A percentile compares a stretch with the other conserved stretches of the same genome.
Conservation (phyloP, 2,888 invertebrate genomes). For the Acronicta alni region DNA sequence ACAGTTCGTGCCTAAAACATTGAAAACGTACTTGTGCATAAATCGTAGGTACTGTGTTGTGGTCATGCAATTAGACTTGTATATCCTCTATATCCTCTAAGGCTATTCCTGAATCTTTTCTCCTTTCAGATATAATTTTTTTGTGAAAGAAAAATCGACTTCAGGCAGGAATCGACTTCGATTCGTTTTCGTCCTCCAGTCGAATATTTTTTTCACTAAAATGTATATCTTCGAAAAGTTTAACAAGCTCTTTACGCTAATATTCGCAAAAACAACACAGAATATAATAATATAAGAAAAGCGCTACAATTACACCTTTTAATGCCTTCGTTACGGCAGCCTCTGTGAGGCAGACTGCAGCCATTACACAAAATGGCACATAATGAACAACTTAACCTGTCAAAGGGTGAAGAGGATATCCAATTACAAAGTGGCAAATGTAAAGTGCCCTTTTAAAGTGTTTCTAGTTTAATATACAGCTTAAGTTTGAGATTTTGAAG, state of each 20-base stretch:
- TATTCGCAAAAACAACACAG: slow-evolving; percentile 12
- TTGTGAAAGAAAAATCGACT: too few relatives aligned
- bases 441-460: slow-evolving; percentile 63
- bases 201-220: too few relatives aligned
- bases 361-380: slow-evolving; percentile 69
- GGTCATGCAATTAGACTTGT: too few relatives aligned
- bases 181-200: too few relatives aligned
- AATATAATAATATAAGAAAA: slow-evolving; percentile 19
- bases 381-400: slow-evolving; percentile 78
- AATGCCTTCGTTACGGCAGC: slow-evolving; percentile 51
- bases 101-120: too few relatives aligned
- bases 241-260: not conserved
- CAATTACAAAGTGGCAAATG: slow-evolving; percentile 72
- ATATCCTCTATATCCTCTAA: too few relatives aligned
- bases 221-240: too few relatives aligned
- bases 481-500: slow-evolving; percentile 28
- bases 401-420: slow-evolving; percentile 77
- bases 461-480: slow-evolving; percentile 30
- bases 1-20: too few relatives aligned
- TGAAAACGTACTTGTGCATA: too few relatives aligned
- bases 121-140: too few relatives aligned
- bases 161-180: too few relatives aligned
- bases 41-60: too few relatives aligned
- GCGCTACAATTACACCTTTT: slow-evolving; percentile 31
- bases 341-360: slow-evolving; percentile 59